These are phyloP conservation scores for Barypeithes pellucidus DNA, from an alignment of 2,888 invertebrate species.

Conservation along the genomic window DNA sequence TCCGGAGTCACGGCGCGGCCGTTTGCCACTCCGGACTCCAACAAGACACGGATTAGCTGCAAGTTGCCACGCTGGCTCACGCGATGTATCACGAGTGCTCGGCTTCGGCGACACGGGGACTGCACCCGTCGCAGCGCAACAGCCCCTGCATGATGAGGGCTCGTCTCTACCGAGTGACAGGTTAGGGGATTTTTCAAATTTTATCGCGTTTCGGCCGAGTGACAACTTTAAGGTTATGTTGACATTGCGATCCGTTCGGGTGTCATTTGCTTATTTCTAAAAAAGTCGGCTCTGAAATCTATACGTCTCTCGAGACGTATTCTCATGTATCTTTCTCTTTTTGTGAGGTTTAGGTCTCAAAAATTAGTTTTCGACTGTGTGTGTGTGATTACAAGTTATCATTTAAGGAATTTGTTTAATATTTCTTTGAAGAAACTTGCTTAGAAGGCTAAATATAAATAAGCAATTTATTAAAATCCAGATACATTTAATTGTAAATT, in stretches of 20 bases:
- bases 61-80: constrained; percentile 15
- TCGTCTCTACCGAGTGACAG: constrained; percentile 51
- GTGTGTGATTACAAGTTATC: too few species aligned
- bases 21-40: constrained; percentile 44
- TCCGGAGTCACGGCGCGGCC: constrained; percentile 52
- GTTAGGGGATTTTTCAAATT: constrained; percentile 38
- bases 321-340: too few species aligned
- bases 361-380: too few species aligned
- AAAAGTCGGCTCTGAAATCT: background rate
- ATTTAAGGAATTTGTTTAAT: too few species aligned
- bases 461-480: too few species aligned
- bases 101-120: constrained; percentile 32
- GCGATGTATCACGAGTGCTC: constrained; percentile 44
- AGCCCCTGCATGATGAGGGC: constrained; percentile 42
- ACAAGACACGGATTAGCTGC: constrained; percentile 22
- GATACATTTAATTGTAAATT: too few species aligned
- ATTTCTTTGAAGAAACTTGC: too few species aligned
- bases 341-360: too few species aligned
- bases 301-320: too few species aligned
- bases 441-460: too few species aligned
- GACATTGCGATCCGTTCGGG: background rate
- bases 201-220: constrained; percentile 1
- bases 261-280: background rate
- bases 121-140: constrained; percentile 35
- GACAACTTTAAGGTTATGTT: constrained; percentile 22